Base-by-base conservation (phyloP, 2,113 vertebrate genomes). In the Paratilapia polleni region DNA sequence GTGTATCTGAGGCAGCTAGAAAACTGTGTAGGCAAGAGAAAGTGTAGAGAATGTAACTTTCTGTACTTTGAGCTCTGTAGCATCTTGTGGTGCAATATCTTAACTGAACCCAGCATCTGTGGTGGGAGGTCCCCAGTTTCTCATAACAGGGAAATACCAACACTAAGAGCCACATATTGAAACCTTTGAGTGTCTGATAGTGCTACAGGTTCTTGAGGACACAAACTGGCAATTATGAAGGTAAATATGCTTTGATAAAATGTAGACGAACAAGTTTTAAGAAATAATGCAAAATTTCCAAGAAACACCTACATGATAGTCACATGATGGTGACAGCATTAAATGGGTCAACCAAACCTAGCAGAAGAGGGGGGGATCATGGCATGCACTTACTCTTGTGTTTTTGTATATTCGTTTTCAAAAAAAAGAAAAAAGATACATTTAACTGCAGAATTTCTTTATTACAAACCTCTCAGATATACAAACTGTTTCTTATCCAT, bases 71-170 rank as follows among this genome's bases (percentile, higher is more conserved):
- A 63, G 14, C 8, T 87, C 3, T 24, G 31, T 26, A 28, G 17
- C 8, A 9, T 17, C 17, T 56, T 41, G 13, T 22, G 43, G 38
- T 64, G 17, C 52, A 5, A 17, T 73, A 31, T 73, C 75, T n/a
- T 34, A 77, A 41, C 22, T 36, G 8, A 54, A 77, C 49, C 4
- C 58, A 64, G n/a, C 80, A 59, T 77, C 64, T 78, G 83, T 56
- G 31, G 20, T 66, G 63, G 58, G 20, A 77, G 20, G 62, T 26
- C 22, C 60, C 17, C 13, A 6, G n/a, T 36, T 56, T 54, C 52
- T 64, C 47, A 58, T 38, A 59, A 78, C 75, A 79, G 20, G 34
- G 41, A 70, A 70, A 52, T 70, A 70, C 66, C 66, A 47, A 70
- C 66, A 70, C 66, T 52, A 24, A 52, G 66, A 70, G 14, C 34